A percentile compares a stretch with the other conserved stretches of the same genome.
phyloP scores from a whole-genome alignment of 1,140 invertebrate genomes.

The Trypoxylus dichotomus region DNA sequence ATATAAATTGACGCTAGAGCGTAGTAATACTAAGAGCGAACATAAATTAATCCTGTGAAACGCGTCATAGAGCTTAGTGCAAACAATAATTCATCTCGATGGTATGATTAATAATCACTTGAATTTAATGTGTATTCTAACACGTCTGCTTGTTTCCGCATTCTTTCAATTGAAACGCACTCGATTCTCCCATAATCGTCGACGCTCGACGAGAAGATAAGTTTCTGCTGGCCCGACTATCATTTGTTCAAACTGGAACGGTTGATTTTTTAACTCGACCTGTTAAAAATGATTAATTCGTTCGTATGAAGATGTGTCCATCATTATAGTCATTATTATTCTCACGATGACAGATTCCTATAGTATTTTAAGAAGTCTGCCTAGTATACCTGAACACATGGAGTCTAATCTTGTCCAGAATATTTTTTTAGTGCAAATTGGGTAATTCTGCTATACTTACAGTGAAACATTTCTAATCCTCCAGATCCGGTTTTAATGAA shows the following conservation, averaged over 20 bases:
- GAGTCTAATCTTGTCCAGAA: no score
- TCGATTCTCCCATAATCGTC: background rate
- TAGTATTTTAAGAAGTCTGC: no score
- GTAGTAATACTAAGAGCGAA: background rate
- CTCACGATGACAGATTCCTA: no score
- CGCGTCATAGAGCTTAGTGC: background rate
- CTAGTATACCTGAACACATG: no score
- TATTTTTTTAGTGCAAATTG: no score
- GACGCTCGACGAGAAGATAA: background rate
- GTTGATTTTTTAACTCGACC: background rate
- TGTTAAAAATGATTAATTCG: background rate
- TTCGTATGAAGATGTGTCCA: background rate
- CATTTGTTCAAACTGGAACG: background rate
- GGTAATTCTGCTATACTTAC: no score
- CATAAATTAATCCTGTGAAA: slow-evolving; percentile 14
- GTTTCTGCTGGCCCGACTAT: background rate
- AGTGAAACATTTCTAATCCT: no score
- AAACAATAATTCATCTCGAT: slow-evolving; percentile 17
- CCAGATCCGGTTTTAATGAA: no score
- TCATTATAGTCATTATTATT: no score
- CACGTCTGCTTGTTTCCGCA: slow-evolving; percentile 11
- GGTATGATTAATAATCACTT: slow-evolving; percentile 21
- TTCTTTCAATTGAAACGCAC: background rate
- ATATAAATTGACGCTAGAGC: background rate
- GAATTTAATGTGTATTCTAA: slow-evolving; percentile 23